Base-by-base conservation (phyloP, 2,113 vertebrate genomes). In the Cyprinus carpio region DNA sequence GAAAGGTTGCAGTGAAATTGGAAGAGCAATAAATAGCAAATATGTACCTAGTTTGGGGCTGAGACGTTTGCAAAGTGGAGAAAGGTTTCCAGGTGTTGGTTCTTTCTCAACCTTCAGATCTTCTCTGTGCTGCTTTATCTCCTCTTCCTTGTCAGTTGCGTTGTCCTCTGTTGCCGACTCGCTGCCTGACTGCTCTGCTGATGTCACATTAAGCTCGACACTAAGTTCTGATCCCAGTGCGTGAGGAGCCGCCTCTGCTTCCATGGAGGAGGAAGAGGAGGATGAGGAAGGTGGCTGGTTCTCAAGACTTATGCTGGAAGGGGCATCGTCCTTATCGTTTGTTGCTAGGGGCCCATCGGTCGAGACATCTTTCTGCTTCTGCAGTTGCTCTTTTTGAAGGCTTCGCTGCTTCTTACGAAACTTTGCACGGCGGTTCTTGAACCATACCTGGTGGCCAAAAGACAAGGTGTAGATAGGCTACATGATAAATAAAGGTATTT, bases 371-470 rank as follows among this genome's bases (percentile, higher is more conserved):
- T 98, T 99, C 92, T 99, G 98, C 90, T 98, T 99, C 95, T 98
- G 98, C 60, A 99, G 94, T 93, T 99, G 98, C 91, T 99, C 98
- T 74, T 99, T 99, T 92, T 99, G 98, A 75, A 99, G 95, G 92
- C 97, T 99, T 79, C 98, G 96, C 90, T 99, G 97, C 94, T 99
- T 99, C 94, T 99, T 99, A 16, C 98, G 96, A 89, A 99, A 99
- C 89, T 99, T 99, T 85, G 98, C 98, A 87, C 98, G 95, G 82
- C 98, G 95, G 90, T 99, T 99, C 94, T 99, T 99, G 93, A 99
- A 99, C 98, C 98, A 99, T 49, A 99, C 98, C 98, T 99, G 89
- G 20, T 79, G 60, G 29, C 4, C 75, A 65, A 88, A 75, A 54
- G 27, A 4, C 16, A 76, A 76, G 25, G n/a, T 51, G 8, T 7